Percentiles rank a stretch among this genome's conserved stretches.
Evolutionary conservation across 1,140 invertebrate genomes (phyloP).

Genomic region (Bombus huntii): DNA sequence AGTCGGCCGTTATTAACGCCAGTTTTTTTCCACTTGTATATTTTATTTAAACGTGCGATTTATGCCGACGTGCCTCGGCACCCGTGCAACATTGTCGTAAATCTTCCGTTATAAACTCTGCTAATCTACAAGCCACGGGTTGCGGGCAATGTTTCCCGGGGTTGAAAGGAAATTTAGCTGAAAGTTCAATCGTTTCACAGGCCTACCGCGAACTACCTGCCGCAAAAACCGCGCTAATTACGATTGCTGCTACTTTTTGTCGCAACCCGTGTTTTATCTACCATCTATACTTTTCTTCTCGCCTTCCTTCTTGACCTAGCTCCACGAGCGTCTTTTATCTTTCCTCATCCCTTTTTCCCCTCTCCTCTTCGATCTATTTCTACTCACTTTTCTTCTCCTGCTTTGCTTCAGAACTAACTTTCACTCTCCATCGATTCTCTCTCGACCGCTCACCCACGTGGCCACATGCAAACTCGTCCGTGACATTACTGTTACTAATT

Average conservation of each 20-base stretch:
- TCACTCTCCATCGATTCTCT: neutral
- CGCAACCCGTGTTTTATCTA: neutral
- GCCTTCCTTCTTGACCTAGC: neutral
- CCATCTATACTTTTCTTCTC: neutral
- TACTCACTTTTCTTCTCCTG: neutral
- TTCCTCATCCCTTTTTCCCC: neutral
- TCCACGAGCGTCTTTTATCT: neutral
- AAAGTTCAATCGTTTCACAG: constrained; percentile 36
- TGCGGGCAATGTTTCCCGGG: neutral
- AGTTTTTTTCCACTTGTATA: neutral
- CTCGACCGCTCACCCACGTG: neutral
- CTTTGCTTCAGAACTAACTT: neutral
- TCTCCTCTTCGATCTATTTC: neutral
- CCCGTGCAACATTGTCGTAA: constrained; percentile 27
- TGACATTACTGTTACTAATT: constrained; percentile 65
- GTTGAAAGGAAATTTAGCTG: neutral
- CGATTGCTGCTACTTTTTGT: neutral
- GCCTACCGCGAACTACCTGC: neutral
- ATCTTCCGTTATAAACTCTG: constrained; percentile 28
- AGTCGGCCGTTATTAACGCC: neutral
- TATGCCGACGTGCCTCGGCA: neutral
- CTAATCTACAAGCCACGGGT: neutral
- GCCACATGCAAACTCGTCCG: constrained; percentile 46
- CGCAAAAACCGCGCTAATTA: neutral
- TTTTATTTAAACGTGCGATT: constrained; percentile 19